Base-by-base conservation (phyloP, 2,888 invertebrate genomes). In the Pemphredon lugubris region DNA sequence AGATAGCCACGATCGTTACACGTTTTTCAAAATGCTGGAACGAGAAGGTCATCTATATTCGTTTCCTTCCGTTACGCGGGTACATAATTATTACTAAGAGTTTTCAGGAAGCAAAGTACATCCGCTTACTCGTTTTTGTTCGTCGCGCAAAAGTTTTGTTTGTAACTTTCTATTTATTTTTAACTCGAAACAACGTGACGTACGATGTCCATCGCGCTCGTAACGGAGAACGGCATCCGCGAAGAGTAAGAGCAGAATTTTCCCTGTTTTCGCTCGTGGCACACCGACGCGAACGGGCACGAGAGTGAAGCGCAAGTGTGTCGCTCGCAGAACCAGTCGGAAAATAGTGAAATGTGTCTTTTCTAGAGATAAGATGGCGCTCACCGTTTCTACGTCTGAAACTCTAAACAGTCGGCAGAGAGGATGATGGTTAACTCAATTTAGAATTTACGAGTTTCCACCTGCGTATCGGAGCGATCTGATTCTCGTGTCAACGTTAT, bases 281-380 rank as follows among this genome's bases (percentile, higher is more conserved):
- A 45, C 50, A 63, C 58, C 42, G 16, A 34, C 32, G 11, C 30
- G 53, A 47, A 61, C 79, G 53, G 61, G 57, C 71, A 69, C 61
- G 80, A 79, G 77, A 80, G 77, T 73, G 73, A 75, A 72, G 71
- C 63, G 55, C 73, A 73, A 78, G 76, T 75, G 69, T 77, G 73
- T 70, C 73, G 74, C 61, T 59, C 42, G 67, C 44, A 61, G 59
- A 82, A 83, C 78, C 70, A 61, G 79, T 81, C 71, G 76, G 83
- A 79, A 84, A 85, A 81, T 68, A 79, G 81, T 83, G 83, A 86
- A 85, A 84, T 63, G 73, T 63, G 20, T 30, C 42, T 68, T 82
- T 74, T 71, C 51, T 71, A 66, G 26, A 26, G 5, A 32, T 11
- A 26, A 39, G 47, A 40, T 32, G 34, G 45, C 2, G n/a, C n/a